Base-by-base conservation (phyloP, 2,797 vertebrate genomes). In the Botia almorhae region DNA sequence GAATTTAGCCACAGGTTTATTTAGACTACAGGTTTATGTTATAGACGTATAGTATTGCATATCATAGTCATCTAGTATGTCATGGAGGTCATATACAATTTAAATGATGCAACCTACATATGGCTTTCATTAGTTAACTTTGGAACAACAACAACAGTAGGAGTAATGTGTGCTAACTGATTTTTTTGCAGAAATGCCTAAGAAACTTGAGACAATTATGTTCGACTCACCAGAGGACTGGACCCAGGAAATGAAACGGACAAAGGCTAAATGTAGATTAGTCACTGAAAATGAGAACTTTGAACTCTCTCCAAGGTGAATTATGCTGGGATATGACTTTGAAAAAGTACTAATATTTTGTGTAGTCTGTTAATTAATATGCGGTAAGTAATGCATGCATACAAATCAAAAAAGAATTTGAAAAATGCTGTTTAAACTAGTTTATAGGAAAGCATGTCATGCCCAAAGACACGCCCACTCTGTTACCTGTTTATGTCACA, bases 221-320 rank as follows among this genome's bases (percentile, higher is more conserved):
- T 97, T 97, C 89, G 95, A 96, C 74, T 89, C 91, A 0, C 84
- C 86, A 0, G 91, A 93, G 60, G 95, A 96, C 88, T 97, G 96
- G 96, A 86, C 81, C n/a, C 87, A 86, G 83, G 96, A 97, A 76
- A 43, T 96, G 89, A 94, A 94, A 63, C 86, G 95, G 46, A 95
- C 94, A 58, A 95, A 93, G 91, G 94, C 92, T 56, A 91, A 86
- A 71, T 95, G 93, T 86, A 95, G 89, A 89, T 88, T 91, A 78
- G 88, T 94, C 75, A 89, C 88, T 48, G 87, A 89, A 84, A 97
- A 96, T 53, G 90, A 94, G 85, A 88, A 84, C 65, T 96, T 95
- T 87, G 87, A 50, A 36, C 79, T 95, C 58, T 95, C 92, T 75
- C 87, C 90, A 76, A 92, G 91, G 95, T 96, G 89, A 17, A 13